These are phyloP conservation scores for Enteromius viviparus DNA, from an alignment of 2,797 vertebrate genomes.

Conservation along the genomic window DNA sequence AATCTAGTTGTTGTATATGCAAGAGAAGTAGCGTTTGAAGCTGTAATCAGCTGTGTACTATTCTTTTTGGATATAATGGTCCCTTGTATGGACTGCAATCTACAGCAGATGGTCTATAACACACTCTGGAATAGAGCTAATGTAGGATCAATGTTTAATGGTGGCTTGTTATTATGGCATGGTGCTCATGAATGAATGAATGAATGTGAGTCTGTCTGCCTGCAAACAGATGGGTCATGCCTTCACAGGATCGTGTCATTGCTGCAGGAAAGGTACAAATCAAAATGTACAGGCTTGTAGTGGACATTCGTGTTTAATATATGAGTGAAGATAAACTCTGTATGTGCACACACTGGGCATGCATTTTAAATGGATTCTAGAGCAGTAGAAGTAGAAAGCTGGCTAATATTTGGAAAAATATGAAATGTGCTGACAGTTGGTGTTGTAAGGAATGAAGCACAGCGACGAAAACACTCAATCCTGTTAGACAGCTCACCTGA, in stretches of 20 bases:
- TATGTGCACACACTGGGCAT: neutral
- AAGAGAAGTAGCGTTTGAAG: neutral
- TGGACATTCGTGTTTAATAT: neutral
- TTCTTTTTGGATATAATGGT: neutral
- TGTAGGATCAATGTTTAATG: neutral
- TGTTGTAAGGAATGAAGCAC: constrained; percentile 18
- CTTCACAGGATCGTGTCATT: neutral
- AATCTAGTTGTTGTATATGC: neutral
- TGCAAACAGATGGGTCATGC: neutral
- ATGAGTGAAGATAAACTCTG: neutral
- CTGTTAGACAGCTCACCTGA: constrained; percentile 34
- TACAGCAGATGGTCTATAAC: neutral
- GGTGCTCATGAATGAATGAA: constrained; percentile 3
- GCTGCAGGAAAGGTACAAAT: neutral
- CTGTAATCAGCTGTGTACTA: neutral
- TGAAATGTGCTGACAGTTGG: constrained; percentile 44
- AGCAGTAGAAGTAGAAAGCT: constrained; percentile 8
- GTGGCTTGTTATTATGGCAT: neutral
- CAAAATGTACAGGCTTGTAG: neutral
- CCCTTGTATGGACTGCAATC: neutral
- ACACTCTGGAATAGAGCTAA: neutral
- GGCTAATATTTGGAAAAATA: constrained; percentile 24
- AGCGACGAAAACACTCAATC: constrained; percentile 3
- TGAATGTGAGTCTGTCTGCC: neutral
- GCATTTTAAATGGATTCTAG: constrained; percentile 12